Conservation (phyloP, 2,888 invertebrate genomes). For the Sarcophaga subvicina region DNA sequence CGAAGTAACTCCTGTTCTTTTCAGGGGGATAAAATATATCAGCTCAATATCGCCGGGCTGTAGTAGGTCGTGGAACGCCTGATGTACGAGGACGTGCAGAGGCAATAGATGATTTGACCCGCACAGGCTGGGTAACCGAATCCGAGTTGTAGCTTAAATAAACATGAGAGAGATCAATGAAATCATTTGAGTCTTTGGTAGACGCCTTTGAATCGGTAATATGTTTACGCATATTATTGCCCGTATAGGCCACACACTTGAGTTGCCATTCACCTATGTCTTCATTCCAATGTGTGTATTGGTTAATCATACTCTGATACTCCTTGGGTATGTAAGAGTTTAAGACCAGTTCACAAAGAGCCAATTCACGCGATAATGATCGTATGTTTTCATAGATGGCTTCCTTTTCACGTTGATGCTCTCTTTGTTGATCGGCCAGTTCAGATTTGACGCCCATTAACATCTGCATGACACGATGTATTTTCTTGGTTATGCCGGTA, state of each 20-base stretch:
- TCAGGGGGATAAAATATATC: conserved; percentile 48
- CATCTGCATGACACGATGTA: conserved; percentile 93
- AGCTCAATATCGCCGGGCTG: conserved; percentile 80
- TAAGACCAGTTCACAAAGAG: conserved; percentile 94
- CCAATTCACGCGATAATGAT: conserved; percentile 93
- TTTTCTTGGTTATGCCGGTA: conserved; percentile 94
- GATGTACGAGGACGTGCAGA: conserved; percentile 83
- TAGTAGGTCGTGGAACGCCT: conserved; percentile 83
- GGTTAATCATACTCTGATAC: conserved; percentile 94
- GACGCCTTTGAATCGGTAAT: conserved; percentile 80
- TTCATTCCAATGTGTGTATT: conserved; percentile 98
- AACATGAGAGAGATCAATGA: conserved; percentile 86
- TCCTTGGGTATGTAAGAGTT: conserved; percentile 96
- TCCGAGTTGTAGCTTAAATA: conserved; percentile 86
- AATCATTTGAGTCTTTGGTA: conserved; percentile 82
- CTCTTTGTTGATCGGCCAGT: conserved; percentile 92
- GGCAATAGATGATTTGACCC: conserved; percentile 81
- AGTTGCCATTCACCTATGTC: conserved; percentile 99
- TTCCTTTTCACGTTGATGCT: conserved; percentile 98
- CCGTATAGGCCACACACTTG: conserved; percentile 98
- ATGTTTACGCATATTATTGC: conserved; percentile 97
- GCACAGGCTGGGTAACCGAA: conserved; percentile 83
- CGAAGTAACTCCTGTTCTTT: conserved; percentile 22
- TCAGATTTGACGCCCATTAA: conserved; percentile 93
- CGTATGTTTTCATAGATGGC: conserved; percentile 96